phyloP scores from a whole-genome alignment of 2,797 vertebrate species.

The Australoheros facetus region DNA sequence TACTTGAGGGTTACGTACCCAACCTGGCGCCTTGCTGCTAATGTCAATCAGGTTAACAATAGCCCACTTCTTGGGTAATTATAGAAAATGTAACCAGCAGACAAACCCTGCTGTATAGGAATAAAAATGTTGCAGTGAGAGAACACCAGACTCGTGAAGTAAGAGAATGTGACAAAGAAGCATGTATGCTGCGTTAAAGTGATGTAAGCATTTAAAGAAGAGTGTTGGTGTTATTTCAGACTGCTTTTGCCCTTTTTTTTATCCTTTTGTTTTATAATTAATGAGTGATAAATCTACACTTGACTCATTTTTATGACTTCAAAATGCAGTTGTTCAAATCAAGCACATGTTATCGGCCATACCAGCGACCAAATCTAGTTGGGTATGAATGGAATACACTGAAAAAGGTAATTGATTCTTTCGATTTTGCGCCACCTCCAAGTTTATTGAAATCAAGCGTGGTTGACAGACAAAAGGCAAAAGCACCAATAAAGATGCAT shows the following conservation, averaged over 20 bases:
- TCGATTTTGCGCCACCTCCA: not conserved
- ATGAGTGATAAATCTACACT: not conserved
- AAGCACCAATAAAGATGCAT: not conserved
- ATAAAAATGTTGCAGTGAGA: conserved; percentile 30
- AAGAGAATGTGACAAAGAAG: conserved; percentile 1
- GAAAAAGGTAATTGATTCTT: not conserved
- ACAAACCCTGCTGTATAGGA: conserved; percentile 53
- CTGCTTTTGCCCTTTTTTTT: not conserved
- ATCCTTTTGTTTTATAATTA: not conserved
- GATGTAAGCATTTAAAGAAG: not conserved
- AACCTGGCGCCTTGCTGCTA: conserved; percentile 68
- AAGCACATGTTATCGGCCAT: not conserved
- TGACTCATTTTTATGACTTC: not conserved
- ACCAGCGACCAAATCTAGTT: not conserved
- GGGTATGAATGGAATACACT: not conserved
- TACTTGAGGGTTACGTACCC: conserved; percentile 68
- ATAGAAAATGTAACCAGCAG: conserved; percentile 64
- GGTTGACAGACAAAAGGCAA: not conserved
- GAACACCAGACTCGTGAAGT: not conserved
- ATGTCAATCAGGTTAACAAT: conserved; percentile 81
- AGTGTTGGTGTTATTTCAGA: not conserved
- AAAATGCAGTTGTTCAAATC: not conserved
- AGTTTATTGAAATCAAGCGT: not conserved
- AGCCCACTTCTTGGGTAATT: conserved; percentile 73
- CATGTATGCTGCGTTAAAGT: not conserved